Conservation (phyloP, 1,140 invertebrate genomes). For the Marisa cornuarietis region DNA sequence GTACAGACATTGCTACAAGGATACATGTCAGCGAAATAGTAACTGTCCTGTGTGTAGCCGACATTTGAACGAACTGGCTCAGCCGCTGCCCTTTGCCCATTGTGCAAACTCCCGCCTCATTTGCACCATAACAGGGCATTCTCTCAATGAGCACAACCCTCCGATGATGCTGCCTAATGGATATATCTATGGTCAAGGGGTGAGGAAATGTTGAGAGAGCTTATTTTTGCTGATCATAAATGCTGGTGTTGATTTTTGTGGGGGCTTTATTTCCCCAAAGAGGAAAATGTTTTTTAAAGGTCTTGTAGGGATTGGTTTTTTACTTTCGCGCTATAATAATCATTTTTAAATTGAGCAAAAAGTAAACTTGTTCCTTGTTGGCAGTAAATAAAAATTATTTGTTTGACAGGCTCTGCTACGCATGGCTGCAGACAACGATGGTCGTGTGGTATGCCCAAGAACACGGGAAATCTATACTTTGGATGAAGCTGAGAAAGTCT, state of each 20-base stretch:
- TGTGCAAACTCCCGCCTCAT: slow-evolving; percentile 92
- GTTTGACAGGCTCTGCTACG: slow-evolving; percentile 79
- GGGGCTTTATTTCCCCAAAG: too few relatives aligned
- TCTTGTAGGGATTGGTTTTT: too few relatives aligned
- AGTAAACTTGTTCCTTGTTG: too few relatives aligned
- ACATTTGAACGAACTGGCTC: slow-evolving; percentile 87
- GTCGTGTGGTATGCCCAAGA: slow-evolving; percentile 88
- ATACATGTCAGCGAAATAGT: slow-evolving; percentile 71
- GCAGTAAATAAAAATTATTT: slow-evolving; percentile 25
- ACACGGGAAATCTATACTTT: slow-evolving; percentile 89
- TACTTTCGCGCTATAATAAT: too few relatives aligned
- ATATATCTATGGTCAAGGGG: slow-evolving; percentile 95
- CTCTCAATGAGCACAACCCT: slow-evolving; percentile 97
- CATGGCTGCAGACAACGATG: slow-evolving; percentile 89
- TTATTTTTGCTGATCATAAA: too few relatives aligned
- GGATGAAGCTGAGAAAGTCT: slow-evolving; percentile 93
- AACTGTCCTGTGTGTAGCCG: slow-evolving; percentile 94
- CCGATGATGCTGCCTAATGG: slow-evolving; percentile 99
- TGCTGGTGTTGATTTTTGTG: too few relatives aligned
- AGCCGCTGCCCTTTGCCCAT: slow-evolving; percentile 90
- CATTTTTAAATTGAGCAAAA: too few relatives aligned
- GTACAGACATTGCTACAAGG: slow-evolving; percentile 68
- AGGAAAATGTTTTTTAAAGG: too few relatives aligned
- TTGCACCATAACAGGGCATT: slow-evolving; percentile 88
- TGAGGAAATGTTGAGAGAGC: slow-evolving; percentile 61